phyloP scores from a whole-genome alignment of 2,113 vertebrate species.

The Embiotoca jacksoni region DNA sequence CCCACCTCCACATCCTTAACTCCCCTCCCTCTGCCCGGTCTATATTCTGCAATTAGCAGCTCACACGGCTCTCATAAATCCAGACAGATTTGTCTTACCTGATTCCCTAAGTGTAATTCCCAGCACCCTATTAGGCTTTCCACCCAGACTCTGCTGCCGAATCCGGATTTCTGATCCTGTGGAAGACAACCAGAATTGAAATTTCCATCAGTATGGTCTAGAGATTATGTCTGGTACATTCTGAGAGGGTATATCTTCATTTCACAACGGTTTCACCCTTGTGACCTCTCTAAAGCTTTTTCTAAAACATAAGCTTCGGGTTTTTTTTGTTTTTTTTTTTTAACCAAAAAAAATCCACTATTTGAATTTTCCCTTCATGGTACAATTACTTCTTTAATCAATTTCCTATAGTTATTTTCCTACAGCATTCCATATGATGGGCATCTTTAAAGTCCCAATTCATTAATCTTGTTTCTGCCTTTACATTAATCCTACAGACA shows the following conservation, averaged over 20 bases:
- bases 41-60: conserved; percentile 57
- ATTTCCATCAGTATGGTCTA: neutral
- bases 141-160: conserved; percentile 2
- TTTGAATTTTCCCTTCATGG: too few relatives aligned
- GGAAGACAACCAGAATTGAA: conserved; percentile 41
- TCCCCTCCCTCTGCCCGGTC: conserved; percentile 36
- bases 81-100: conserved; percentile 64
- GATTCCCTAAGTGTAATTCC: conserved; percentile 55
- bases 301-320: neutral
- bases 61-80: conserved; percentile 64
- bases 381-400: neutral
- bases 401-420: neutral
- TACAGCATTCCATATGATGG: too few relatives aligned
- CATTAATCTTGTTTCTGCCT: too few relatives aligned
- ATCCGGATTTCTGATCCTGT: conserved; percentile 37
- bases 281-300: conserved; percentile 14
- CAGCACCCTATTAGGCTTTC: conserved; percentile 45
- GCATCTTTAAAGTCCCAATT: too few relatives aligned
- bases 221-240: conserved; percentile 17
- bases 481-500: neutral
- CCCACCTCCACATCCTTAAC: conserved; percentile 4
- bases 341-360: too few relatives aligned
- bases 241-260: conserved; percentile 5
- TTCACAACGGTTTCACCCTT: conserved; percentile 4
- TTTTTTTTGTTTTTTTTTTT: too few relatives aligned